These are phyloP conservation scores for Tenrec ecaudatus DNA, from an alignment of 2,113 vertebrate species.

Conservation along the genomic window DNA sequence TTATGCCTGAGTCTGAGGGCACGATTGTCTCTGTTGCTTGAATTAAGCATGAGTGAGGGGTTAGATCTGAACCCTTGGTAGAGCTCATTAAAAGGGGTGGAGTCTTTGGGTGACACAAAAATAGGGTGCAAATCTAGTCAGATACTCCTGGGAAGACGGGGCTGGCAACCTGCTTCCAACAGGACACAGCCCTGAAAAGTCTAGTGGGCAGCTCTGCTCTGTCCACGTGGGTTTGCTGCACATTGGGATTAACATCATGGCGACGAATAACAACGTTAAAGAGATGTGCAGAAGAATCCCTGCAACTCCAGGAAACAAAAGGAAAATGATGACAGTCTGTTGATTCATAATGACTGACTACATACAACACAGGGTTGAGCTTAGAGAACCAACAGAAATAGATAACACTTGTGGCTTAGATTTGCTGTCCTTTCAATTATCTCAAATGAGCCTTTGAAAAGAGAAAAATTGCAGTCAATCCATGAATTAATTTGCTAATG, in stretches of 20 bases:
- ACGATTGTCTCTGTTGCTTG: not conserved
- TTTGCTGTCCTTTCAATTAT: slow-evolving; percentile 33
- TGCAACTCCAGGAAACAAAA: not conserved
- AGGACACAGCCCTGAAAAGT: not conserved
- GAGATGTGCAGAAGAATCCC: too few species aligned
- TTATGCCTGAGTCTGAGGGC: not conserved
- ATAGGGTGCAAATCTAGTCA: not conserved
- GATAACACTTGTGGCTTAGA: not conserved
- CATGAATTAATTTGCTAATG: slow-evolving; percentile 1
- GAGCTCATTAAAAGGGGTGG: not conserved
- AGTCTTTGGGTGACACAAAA: not conserved
- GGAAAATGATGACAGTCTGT: not conserved
- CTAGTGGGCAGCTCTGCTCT: not conserved
- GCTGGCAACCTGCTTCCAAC: not conserved
- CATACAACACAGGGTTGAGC: not conserved
- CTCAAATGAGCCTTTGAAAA: slow-evolving; percentile 9
- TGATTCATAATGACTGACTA: not conserved
- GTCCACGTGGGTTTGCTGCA: not conserved
- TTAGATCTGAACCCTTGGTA: not conserved
- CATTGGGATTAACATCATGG: too few species aligned
- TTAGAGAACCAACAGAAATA: not conserved
- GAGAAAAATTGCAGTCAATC: not conserved
- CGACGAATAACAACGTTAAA: not conserved
- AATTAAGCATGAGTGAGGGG: not conserved
- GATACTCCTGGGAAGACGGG: not conserved